These are phyloP conservation scores for Girardinichthys multiradiatus DNA, from an alignment of 2,113 vertebrate genomes.

Conservation along the genomic window DNA sequence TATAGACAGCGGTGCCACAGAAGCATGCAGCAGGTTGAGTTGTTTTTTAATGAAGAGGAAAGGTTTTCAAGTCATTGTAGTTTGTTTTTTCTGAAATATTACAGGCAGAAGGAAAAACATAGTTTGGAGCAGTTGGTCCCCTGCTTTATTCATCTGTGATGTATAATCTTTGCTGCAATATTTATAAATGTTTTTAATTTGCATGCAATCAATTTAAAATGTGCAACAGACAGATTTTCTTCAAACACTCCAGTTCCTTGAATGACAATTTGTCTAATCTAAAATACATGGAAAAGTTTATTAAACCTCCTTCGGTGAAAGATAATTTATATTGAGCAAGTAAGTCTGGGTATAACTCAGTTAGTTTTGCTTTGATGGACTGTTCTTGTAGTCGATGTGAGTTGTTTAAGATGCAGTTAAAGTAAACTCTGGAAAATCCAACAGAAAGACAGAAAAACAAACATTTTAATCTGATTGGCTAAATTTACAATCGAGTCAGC, in stretches of 20 bases:
- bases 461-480: no score
- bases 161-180: conserved; percentile 21
- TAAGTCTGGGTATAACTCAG: no score
- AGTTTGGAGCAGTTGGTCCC: conserved; percentile 20
- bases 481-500: no score
- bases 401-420: no score
- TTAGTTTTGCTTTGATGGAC: no score
- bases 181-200: conserved; percentile 24
- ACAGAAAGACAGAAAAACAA: no score
- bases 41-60: conserved; percentile 28
- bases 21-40: conserved; percentile 32
- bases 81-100: conserved; percentile 40
- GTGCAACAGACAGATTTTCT: conserved; percentile 22
- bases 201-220: conserved; percentile 37
- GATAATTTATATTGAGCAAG: not conserved
- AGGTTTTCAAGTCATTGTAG: conserved; percentile 21
- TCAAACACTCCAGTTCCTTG: conserved; percentile 11
- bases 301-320: conserved; percentile 14
- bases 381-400: no score
- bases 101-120: conserved; percentile 33
- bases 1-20: conserved; percentile 12
- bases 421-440: no score
- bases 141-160: conserved; percentile 43
- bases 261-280: conserved; percentile 16
- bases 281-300: conserved; percentile 27